phyloP scores from a whole-genome alignment of 2,113 vertebrate species.

The Lycaon pictus region DNA sequence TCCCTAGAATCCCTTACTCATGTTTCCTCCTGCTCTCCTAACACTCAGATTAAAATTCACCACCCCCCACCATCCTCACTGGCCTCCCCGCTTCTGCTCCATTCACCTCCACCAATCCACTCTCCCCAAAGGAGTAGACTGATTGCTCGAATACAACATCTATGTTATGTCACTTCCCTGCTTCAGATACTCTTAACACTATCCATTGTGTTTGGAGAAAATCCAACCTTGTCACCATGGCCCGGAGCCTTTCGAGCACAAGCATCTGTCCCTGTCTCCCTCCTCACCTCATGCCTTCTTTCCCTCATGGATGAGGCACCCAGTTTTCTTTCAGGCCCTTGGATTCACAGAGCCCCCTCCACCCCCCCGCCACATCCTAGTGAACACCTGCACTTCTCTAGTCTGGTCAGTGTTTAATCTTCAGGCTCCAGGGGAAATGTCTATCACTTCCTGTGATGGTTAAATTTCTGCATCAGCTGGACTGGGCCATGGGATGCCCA shows the following conservation, averaged over 20 bases:
- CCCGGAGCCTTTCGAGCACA: neutral
- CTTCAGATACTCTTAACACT: neutral
- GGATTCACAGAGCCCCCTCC: neutral
- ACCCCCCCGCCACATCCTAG: accelerated
- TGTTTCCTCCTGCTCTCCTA: neutral
- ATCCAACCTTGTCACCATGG: neutral
- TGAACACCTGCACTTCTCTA: neutral
- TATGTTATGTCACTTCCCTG: neutral
- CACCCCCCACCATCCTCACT: neutral
- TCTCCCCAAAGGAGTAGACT: neutral
- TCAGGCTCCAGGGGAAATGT: neutral
- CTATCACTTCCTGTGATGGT: neutral
- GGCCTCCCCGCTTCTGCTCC: neutral
- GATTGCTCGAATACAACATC: neutral
- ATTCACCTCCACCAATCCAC: neutral
- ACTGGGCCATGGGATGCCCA: neutral
- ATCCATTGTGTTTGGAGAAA: neutral
- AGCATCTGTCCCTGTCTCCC: neutral
- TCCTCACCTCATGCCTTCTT: neutral
- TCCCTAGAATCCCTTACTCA: neutral
- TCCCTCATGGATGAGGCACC: neutral
- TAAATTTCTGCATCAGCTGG: neutral
- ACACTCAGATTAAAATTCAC: neutral
- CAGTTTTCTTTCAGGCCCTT: neutral
- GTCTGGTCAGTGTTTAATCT: neutral